Evolutionary conservation across 1,140 invertebrate species (phyloP).

Genomic region (Rhagoletis pomonella): DNA sequence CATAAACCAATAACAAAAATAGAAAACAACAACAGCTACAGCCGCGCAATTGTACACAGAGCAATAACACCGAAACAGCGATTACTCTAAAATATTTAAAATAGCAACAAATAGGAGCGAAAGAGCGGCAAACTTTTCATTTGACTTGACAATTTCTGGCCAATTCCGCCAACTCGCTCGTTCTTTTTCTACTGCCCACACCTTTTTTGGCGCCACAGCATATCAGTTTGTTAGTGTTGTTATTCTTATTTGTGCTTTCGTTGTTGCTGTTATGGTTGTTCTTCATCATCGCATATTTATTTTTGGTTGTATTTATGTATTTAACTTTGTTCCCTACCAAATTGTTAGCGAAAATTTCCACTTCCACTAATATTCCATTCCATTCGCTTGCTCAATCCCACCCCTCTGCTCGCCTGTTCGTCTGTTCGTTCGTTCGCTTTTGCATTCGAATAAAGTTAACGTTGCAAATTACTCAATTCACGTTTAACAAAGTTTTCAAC

Average conservation of each 20-base stretch:
- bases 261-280: background rate
- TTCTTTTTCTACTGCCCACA: background rate
- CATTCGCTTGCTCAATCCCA: background rate
- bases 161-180: background rate
- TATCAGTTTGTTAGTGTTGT: background rate
- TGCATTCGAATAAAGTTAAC: constrained; percentile 39
- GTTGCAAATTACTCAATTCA: constrained; percentile 50
- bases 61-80: background rate
- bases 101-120: background rate
- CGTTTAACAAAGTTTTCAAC: constrained; percentile 48
- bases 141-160: constrained; percentile 29
- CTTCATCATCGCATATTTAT: background rate
- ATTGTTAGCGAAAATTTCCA: background rate
- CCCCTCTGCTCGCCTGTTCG: no score
- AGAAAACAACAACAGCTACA: background rate
- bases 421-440: background rate
- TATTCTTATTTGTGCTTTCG: background rate
- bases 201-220: background rate
- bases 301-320: background rate
- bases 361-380: constrained; percentile 37
- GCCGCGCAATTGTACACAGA: background rate
- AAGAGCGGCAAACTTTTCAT: background rate
- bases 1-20: background rate
- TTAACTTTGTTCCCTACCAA: background rate
- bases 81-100: background rate